Percentiles rank a stretch among this genome's conserved stretches.
phyloP scores from a whole-genome alignment of 2,797 vertebrate species.

The Xenopus petersii region DNA sequence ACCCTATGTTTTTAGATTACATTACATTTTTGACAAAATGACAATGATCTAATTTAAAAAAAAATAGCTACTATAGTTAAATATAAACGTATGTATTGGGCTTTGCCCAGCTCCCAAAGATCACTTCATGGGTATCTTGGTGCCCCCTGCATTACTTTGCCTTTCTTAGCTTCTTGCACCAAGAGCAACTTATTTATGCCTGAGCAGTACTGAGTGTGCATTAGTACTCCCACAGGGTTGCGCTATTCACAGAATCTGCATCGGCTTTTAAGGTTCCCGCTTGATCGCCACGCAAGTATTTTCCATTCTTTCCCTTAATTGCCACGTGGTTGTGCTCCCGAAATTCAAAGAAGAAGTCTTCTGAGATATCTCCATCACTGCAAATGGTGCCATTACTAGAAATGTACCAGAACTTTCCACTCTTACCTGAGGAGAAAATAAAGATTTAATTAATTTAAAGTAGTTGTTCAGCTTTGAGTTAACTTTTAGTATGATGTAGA shows the following conservation, averaged over 20 bases:
- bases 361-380: slow-evolving; percentile 82
- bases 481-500: no score
- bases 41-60: neutral
- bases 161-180: neutral
- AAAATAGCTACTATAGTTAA: neutral
- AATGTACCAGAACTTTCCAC: slow-evolving; percentile 86
- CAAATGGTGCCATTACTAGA: slow-evolving; percentile 82
- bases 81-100: no score
- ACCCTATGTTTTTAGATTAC: neutral
- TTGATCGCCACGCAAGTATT: slow-evolving; percentile 86
- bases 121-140: no score
- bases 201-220: slow-evolving; percentile 10
- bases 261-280: slow-evolving; percentile 88
- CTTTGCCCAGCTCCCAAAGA: no score
- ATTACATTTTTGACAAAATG: slow-evolving; percentile 1
- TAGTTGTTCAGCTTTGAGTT: no score
- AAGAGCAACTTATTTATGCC: slow-evolving; percentile 15
- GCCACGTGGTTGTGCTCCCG: slow-evolving; percentile 82
- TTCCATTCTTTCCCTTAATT: slow-evolving; percentile 82
- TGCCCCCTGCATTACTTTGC: neutral
- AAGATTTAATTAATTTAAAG: neutral
- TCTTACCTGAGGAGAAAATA: slow-evolving; percentile 68
- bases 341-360: slow-evolving; percentile 90
- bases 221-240: slow-evolving; percentile 93
- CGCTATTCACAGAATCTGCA: slow-evolving; percentile 68